Conservation (phyloP, 2,113 vertebrate genomes). For the Eudyptes chrysolophus region DNA sequence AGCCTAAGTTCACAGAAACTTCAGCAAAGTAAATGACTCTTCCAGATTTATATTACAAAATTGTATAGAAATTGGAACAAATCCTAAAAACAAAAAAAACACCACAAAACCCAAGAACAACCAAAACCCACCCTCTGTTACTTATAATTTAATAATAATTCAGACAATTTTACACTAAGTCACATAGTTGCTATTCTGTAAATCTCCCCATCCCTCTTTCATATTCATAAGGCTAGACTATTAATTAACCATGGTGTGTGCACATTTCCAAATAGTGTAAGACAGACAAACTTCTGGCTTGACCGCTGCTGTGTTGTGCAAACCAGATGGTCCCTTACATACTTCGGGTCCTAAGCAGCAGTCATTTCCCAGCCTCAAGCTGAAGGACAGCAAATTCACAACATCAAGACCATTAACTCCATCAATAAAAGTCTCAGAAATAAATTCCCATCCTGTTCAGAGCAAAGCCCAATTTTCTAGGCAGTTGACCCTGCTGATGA, state of each 20-base stretch:
- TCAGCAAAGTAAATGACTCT: not conserved
- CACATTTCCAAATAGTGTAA: not conserved
- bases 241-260: not conserved
- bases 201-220: not conserved
- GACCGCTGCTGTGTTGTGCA: not conserved
- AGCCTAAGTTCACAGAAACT: not conserved
- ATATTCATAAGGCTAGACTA: not conserved
- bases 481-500: not conserved
- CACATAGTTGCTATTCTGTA: not conserved
- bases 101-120: not conserved
- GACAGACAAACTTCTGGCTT: not conserved
- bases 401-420: not conserved
- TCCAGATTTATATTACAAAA: not conserved
- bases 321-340: not conserved
- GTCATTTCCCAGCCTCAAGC: not conserved
- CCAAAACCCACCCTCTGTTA: rapidly evolving
- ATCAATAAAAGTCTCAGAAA: not conserved
- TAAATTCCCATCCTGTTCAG: not conserved
- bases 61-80: not conserved
- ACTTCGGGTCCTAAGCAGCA: not conserved
- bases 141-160: not conserved
- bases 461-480: not conserved
- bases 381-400: not conserved
- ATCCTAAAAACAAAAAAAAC: not conserved
- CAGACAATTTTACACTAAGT: not conserved